Percentiles rank a stretch among this genome's conserved stretches.
Conservation (phyloP, 1,140 invertebrate species). For the Geopemphigus sp. region DNA sequence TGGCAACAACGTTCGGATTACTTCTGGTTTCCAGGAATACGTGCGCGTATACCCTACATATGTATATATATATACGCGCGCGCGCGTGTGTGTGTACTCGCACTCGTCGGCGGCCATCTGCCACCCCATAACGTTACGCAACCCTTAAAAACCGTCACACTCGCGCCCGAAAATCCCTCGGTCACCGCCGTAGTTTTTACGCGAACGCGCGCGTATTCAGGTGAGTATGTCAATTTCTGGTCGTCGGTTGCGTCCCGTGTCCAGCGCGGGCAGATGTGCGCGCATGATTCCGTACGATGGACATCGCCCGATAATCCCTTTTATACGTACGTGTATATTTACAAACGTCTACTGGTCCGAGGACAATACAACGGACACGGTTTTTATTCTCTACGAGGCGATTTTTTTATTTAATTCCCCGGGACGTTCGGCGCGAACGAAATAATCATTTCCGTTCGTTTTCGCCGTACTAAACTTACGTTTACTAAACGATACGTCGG, state of each 20-base stretch:
- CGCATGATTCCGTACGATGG: neutral
- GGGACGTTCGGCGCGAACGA: too few relatives aligned
- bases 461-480: too few relatives aligned
- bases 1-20: conserved; percentile 48
- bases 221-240: conserved; percentile 24
- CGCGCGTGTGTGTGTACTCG: too few relatives aligned
- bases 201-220: conserved; percentile 14
- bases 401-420: too few relatives aligned
- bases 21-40: conserved; percentile 48
- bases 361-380: too few relatives aligned
- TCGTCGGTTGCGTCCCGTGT: conserved; percentile 24
- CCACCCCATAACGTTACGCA: conserved; percentile 49
- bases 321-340: too few relatives aligned
- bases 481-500: too few relatives aligned
- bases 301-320: conserved; percentile 15
- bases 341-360: too few relatives aligned
- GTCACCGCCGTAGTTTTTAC: neutral
- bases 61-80: neutral
- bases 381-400: too few relatives aligned
- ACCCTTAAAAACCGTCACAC: conserved; percentile 49
- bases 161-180: conserved; percentile 39
- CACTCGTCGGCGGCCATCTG: conserved; percentile 45
- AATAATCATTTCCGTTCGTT: too few relatives aligned
- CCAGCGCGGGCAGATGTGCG: conserved; percentile 29
- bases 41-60: neutral